A percentile compares a stretch with the other conserved stretches of the same genome.
These are phyloP conservation scores for Drosophila pectinifera DNA, from an alignment of 1,140 invertebrate genomes.

Conservation along the genomic window DNA sequence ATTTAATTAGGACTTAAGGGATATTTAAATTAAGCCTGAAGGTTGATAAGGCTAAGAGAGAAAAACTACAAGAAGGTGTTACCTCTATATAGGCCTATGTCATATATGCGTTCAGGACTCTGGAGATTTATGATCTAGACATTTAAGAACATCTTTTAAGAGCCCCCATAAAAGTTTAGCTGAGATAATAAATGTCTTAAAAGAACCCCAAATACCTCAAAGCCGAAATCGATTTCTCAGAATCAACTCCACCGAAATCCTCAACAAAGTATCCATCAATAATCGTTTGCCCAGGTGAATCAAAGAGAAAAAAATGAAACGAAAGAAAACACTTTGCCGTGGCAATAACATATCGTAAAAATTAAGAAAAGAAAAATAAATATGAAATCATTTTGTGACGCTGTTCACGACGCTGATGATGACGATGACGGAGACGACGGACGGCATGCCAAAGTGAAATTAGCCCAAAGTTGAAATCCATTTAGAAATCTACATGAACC, in stretches of 20 bases:
- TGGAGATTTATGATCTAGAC: constrained; percentile 27
- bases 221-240: constrained; percentile 21
- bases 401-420: constrained; percentile 12
- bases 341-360: constrained; percentile 26
- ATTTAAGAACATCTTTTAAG: constrained; percentile 28
- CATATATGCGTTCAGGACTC: not conserved
- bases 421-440: constrained; percentile 27
- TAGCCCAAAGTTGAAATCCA: constrained; percentile 77
- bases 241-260: constrained; percentile 16
- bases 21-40: too few species aligned
- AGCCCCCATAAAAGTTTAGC: constrained; percentile 19
- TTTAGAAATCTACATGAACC: constrained; percentile 74
- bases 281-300: constrained; percentile 18
- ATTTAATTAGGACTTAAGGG: too few species aligned
- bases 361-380: constrained; percentile 31
- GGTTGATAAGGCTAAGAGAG: too few species aligned
- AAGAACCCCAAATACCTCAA: constrained; percentile 28
- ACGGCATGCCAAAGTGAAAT: constrained; percentile 69
- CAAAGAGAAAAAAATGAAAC: constrained; percentile 9
- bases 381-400: constrained; percentile 62
- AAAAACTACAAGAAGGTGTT: not conserved
- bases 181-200: constrained; percentile 25
- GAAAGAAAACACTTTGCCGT: constrained; percentile 11
- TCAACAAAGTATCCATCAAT: constrained; percentile 50
- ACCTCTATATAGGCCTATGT: not conserved